Conservation (phyloP, 2,888 invertebrate species). For the Aphidoletes aphidimyza region DNA sequence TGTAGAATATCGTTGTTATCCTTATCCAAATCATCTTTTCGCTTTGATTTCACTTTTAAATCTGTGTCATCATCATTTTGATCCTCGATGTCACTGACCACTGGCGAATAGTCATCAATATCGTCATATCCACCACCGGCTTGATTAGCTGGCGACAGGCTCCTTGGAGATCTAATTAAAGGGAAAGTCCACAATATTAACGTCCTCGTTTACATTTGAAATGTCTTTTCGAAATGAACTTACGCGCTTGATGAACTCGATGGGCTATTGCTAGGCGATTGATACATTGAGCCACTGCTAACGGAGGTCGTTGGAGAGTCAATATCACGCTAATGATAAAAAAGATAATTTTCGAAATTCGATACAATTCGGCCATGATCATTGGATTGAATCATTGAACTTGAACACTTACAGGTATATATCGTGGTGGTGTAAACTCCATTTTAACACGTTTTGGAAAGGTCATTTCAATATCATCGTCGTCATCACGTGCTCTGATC, state of each 20-base stretch:
- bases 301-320: conserved; percentile 65
- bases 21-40: conserved; percentile 40
- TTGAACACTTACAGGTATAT: conserved; percentile 37
- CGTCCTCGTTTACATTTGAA: background rate
- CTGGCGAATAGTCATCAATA: conserved; percentile 64
- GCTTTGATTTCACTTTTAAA: conserved; percentile 56
- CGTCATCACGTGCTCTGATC: background rate
- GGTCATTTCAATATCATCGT: conserved; percentile 44
- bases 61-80: conserved; percentile 59
- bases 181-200: background rate
- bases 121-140: background rate
- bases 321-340: conserved; percentile 59
- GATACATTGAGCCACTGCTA: conserved; percentile 5
- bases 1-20: conserved; percentile 13
- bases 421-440: conserved; percentile 58
- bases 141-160: conserved; percentile 5
- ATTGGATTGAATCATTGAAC: background rate
- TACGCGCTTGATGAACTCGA: conserved; percentile 66
- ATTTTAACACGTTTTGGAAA: conserved; percentile 59
- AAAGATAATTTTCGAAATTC: background rate
- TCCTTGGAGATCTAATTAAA: background rate
- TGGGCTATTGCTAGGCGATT: conserved; percentile 61
- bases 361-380: background rate
- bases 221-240: no score
- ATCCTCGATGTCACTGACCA: conserved; percentile 65